A percentile compares a stretch with the other conserved stretches of the same genome.
Evolutionary conservation across 2,113 vertebrate species (phyloP).

Genomic region (Alexandromys fortis): DNA sequence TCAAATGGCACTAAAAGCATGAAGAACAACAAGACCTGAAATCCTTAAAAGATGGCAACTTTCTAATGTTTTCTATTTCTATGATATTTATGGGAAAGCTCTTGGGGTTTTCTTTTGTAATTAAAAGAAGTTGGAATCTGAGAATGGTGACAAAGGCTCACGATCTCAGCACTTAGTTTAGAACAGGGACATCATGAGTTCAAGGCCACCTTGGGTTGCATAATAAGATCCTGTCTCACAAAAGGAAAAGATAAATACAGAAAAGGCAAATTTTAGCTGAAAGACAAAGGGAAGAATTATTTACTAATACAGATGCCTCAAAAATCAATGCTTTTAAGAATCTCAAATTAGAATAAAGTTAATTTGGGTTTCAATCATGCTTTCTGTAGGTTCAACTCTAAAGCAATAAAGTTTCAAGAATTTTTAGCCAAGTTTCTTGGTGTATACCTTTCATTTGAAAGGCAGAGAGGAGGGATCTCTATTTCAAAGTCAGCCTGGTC

Average conservation of each 20-base stretch:
- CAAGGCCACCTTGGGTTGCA: not conserved
- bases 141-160: too few species aligned
- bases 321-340: constrained; percentile 35
- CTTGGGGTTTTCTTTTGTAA: not conserved
- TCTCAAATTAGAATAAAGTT: not conserved
- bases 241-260: not conserved
- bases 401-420: constrained; percentile 50
- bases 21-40: not conserved
- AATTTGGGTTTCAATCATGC: constrained; percentile 23
- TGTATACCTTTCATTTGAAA: not conserved
- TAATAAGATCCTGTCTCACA: not conserved
- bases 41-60: not conserved
- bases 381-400: constrained; percentile 25
- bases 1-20: constrained; percentile 19
- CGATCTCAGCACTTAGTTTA: not conserved
- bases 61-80: constrained; percentile 40
- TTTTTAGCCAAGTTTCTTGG: not conserved
- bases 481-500: not conserved
- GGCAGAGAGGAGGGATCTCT: not conserved
- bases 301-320: not conserved
- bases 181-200: not conserved
- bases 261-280: not conserved
- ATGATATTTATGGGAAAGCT: not conserved
- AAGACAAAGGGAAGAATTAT: not conserved
- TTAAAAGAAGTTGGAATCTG: not conserved